Conservation (phyloP, 2,888 invertebrate species). For the Hyalella azteca region DNA sequence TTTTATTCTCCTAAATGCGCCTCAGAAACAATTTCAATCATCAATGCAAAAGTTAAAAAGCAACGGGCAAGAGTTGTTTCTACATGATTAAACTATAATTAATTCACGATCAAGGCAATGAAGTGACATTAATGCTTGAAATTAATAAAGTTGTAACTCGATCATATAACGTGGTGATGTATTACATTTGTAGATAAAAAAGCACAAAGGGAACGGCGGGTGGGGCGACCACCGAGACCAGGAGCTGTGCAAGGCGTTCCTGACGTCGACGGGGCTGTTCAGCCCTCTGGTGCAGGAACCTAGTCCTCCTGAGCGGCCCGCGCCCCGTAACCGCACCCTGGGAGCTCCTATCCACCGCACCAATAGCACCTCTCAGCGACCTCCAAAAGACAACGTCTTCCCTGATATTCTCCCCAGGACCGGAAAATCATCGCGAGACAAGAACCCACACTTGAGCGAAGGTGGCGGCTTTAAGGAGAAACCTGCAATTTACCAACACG, state of each 20-base stretch:
- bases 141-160: too few relatives aligned
- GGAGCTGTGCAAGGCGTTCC: slow-evolving; percentile 70
- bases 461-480: too few relatives aligned
- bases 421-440: neutral
- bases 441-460: too few relatives aligned
- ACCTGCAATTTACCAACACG: too few relatives aligned
- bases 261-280: slow-evolving; percentile 32
- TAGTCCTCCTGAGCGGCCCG: neutral
- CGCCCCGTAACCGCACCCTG: neutral
- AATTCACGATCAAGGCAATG: too few relatives aligned
- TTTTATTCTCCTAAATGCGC: too few relatives aligned
- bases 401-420: neutral
- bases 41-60: too few relatives aligned
- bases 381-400: neutral
- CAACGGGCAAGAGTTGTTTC: too few relatives aligned
- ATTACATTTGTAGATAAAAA: slow-evolving; percentile 66
- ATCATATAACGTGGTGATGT: slow-evolving; percentile 63
- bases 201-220: slow-evolving; percentile 92
- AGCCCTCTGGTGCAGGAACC: slow-evolving; percentile 19
- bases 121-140: too few relatives aligned
- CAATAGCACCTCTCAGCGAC: neutral
- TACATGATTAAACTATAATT: too few relatives aligned
- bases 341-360: neutral
- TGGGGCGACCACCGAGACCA: slow-evolving; percentile 95
- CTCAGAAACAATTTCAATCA: too few relatives aligned